Evolutionary conservation across 2,113 vertebrate genomes (phyloP), one percentile per base, ranked within the genome.

Genomic region (Hipposideros armiger): DNA sequence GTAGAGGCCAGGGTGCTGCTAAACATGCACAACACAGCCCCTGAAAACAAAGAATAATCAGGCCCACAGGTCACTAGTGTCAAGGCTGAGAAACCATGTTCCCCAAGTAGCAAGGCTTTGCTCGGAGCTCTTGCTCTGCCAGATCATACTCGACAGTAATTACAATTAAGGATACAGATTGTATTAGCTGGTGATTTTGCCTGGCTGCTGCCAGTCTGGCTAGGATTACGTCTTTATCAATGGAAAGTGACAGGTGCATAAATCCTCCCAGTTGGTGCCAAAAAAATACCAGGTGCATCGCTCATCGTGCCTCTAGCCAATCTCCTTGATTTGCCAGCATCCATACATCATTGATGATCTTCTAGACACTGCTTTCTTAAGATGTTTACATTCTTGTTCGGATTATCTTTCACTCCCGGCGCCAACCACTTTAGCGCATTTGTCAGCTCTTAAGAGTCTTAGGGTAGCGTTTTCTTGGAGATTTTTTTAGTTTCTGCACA

Each of bases 211-310:
- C 42, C 60, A 92, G 40, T 40, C 30, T 64, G 77, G 22, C 81
- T 91, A 45, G 47, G 64, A 64, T 95, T 62, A 67, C 77, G 82
- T 70, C 67, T 70, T 56, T 66, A 72, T 90, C 72, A 77, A 58
- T 91, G 80, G 56, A 86, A 87, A 85, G 64, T 83, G 92, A 76
- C 58, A 87, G 81, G 85, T 92, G 70, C 22, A 19, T 95, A 72
- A 52, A 32, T 82, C 42, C 62, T 95, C 87, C 81, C 85, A 52
- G 62, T 47, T 66, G 95, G 36, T 85, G 76, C 96, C 62, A 54
- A 30, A 60, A 83, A 77, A 60, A 90, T 72, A n/a, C 56, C 92
- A 84, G 42, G 22, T 95, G 22, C 26, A 66, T 81, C 11, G 16
- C 45, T 78, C 58, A 24, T n/a, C 17, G 17, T 28, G 67, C 36